phyloP scores from a whole-genome alignment of 2,113 vertebrate genomes.

The Campylomormyrus numenius region DNA sequence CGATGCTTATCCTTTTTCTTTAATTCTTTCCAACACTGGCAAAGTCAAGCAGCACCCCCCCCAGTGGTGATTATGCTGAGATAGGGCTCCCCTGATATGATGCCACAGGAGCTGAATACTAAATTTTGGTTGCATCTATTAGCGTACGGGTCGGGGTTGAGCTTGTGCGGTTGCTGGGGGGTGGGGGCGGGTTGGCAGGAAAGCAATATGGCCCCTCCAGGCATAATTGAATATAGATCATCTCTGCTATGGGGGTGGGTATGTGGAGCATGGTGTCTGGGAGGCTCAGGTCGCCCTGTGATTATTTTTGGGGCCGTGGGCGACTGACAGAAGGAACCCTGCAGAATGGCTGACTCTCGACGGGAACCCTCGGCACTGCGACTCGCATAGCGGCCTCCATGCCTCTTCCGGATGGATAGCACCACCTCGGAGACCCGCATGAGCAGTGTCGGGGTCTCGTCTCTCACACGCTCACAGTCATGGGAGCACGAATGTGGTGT shows the following conservation, averaged over 20 bases:
- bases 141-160: conserved; percentile 33
- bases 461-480: background rate
- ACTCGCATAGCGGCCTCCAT: background rate
- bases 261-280: background rate
- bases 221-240: conserved; percentile 18
- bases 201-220: conserved; percentile 4
- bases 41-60: background rate
- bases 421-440: background rate
- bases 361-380: background rate
- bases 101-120: conserved; percentile 54
- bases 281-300: background rate
- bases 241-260: background rate
- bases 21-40: background rate
- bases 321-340: background rate
- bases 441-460: background rate
- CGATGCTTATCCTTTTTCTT: background rate
- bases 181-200: background rate
- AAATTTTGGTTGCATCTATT: conserved; percentile 55
- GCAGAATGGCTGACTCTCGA: background rate
- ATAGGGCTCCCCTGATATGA: conserved; percentile 50
- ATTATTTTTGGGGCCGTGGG: background rate
- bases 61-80: conserved; percentile 35
- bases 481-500: background rate
- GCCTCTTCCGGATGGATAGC: background rate
- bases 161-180: background rate